Conservation (phyloP, 2,888 invertebrate species). For the Andrena dorsata region DNA sequence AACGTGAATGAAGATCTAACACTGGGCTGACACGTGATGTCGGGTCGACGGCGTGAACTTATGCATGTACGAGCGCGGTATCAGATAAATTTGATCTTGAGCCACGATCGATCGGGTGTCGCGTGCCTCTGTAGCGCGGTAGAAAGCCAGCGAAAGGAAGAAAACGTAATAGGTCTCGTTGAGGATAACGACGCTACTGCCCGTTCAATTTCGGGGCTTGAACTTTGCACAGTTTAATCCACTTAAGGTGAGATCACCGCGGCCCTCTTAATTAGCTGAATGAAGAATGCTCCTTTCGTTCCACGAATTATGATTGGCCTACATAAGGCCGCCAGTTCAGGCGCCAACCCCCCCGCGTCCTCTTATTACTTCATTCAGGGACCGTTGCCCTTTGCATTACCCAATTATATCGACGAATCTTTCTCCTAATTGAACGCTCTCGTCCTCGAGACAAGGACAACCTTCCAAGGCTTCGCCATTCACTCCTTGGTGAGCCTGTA, state of each 20-base stretch:
- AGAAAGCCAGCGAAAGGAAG: slow-evolving; percentile 9
- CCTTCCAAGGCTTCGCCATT: too few relatives aligned
- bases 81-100: slow-evolving; percentile 9
- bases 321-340: slow-evolving; percentile 20
- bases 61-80: background rate
- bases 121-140: slow-evolving; percentile 16
- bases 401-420: slow-evolving; percentile 29
- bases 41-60: background rate
- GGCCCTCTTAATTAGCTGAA: slow-evolving; percentile 58
- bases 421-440: background rate
- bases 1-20: too few relatives aligned
- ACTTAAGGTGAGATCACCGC: slow-evolving; percentile 57
- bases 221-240: slow-evolving; percentile 45
- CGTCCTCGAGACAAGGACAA: too few relatives aligned
- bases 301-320: slow-evolving; percentile 42
- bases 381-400: slow-evolving; percentile 33
- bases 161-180: slow-evolving; percentile 37
- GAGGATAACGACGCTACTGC: slow-evolving; percentile 21
- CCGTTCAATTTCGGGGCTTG: slow-evolving; percentile 36
- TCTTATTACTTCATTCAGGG: slow-evolving; percentile 35
- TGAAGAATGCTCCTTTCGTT: slow-evolving; percentile 50
- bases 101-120: slow-evolving; percentile 4
- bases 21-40: too few relatives aligned
- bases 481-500: too few relatives aligned
- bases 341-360: slow-evolving; percentile 29